Evolutionary conservation across 2,888 invertebrate genomes (phyloP), one percentile per base, ranked within the genome.

Genomic region (Acleris laterana): DNA sequence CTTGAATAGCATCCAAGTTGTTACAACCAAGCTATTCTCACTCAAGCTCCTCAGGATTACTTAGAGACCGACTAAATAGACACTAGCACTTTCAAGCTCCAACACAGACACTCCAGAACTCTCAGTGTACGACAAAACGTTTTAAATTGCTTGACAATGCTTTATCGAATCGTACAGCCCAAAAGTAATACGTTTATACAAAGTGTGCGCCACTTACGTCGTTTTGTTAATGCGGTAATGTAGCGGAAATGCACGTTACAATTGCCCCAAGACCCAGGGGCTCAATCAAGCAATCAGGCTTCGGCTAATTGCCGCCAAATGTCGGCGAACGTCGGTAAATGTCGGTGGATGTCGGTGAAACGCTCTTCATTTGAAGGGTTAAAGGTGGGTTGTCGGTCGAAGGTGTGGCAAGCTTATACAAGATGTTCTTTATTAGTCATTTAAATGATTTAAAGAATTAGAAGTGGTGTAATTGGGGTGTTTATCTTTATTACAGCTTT

Each of bases 261-360:
- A 66, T 66, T 66, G 62, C 66, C 62, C 66, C 60, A 61, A 66
- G 66, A 66, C 66, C 66, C 67, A 57, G 50, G 63, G 69, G 69
- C 64, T 58, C 70, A 70, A 68, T 74, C 76, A 78, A 77, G 79
- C 80, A 77, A 80, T 79, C 81, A 72, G 79, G 77, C 76, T 78
- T 75, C 72, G 71, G 69, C 68, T 88, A 88, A 89, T 88, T 88
- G 83, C 78, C 72, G 72, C 78, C 83, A 83, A 87, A 86, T 84
- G 85, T 77, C 78, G 77, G 76, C 73, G 63, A 69, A 68, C 53
- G 55, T 59, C 48, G 63, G 68, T 60, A 70, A 64, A 56, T 52
- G 51, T 61, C 51, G 62, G 65, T 56, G 46, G 52, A 51, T 48
- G 57, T 52, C 52, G 58, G 57, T 28, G 53, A 51, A n/a, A 38